Conservation (phyloP, 92 coral and sea anemone genomes). For the Parazoanthus darwini region DNA sequence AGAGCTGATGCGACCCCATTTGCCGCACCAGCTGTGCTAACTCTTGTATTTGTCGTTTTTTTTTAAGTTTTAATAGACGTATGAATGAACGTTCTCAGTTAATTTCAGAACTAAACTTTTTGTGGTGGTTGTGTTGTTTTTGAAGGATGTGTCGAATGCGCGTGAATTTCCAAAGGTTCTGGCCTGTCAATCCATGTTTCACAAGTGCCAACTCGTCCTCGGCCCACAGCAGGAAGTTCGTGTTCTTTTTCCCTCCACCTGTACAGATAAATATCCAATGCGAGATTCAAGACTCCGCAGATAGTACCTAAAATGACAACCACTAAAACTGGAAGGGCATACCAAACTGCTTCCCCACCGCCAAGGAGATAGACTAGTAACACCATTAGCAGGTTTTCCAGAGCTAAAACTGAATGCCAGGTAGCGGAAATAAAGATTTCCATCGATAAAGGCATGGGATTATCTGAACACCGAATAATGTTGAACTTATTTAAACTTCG, state of each 20-base stretch:
- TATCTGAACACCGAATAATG: slow-evolving; percentile 28
- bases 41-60: too few relatives aligned
- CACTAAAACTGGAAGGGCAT: slow-evolving; percentile 17
- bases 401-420: slow-evolving; percentile 18
- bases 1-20: too few relatives aligned
- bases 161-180: slow-evolving; percentile 8
- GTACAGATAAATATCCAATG: slow-evolving; percentile 21
- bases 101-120: not conserved
- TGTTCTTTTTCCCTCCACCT: slow-evolving; percentile 36
- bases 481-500: slow-evolving; percentile 39
- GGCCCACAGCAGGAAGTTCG: slow-evolving; percentile 19
- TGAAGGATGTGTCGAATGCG: not conserved
- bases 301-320: slow-evolving; percentile 30
- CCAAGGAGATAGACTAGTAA: not conserved
- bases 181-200: slow-evolving; percentile 31
- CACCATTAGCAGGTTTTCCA: slow-evolving; percentile 29
- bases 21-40: too few relatives aligned
- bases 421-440: slow-evolving; percentile 24
- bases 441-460: slow-evolving; percentile 22
- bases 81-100: not conserved
- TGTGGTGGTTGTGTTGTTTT: not conserved
- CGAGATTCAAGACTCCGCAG: slow-evolving; percentile 33
- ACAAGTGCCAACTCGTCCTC: slow-evolving; percentile 34
- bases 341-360: not conserved
- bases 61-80: not conserved